A percentile compares a stretch with the other conserved stretches of the same genome.
Evolutionary conservation across 2,113 vertebrate genomes (phyloP).

Genomic region (Dascyllus trimaculatus): DNA sequence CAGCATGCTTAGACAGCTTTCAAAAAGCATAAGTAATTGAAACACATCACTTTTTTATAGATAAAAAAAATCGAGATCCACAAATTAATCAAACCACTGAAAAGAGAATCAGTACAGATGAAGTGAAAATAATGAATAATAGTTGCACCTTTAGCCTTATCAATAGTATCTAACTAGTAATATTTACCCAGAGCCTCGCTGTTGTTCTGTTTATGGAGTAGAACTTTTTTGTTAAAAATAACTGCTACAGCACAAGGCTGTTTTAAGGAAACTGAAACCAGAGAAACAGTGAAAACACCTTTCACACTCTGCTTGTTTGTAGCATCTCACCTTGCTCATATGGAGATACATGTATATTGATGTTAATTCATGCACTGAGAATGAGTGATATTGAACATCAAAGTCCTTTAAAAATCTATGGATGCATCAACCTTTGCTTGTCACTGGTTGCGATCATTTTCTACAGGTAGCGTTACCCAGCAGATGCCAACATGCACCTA

Average conservation of each 20-base stretch:
- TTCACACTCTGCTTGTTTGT: conserved; percentile 50
- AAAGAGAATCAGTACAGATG: neutral
- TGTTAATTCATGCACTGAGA: conserved; percentile 61
- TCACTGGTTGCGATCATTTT: conserved; percentile 13
- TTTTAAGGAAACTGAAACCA: conserved; percentile 2
- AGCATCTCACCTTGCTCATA: conserved; percentile 60
- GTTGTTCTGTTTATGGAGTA: neutral
- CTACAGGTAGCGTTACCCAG: conserved; percentile 4
- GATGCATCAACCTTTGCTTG: conserved; percentile 26
- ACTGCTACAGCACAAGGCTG: neutral
- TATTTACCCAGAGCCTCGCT: neutral
- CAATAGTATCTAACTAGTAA: neutral
- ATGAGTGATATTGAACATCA: conserved; percentile 40
- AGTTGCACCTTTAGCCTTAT: neutral
- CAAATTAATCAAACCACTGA: neutral
- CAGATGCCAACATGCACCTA: conserved; percentile 38
- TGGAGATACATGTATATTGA: conserved; percentile 57
- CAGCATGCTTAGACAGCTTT: neutral
- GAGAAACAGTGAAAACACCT: conserved; percentile 43
- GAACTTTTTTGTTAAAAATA: conserved; percentile 30
- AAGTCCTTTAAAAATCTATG: conserved; percentile 35
- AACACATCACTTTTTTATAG: neutral
- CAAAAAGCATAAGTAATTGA: neutral
- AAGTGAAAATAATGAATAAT: neutral
- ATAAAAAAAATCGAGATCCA: neutral